A percentile compares a stretch with the other conserved stretches of the same genome.
Conservation (phyloP, 2,888 invertebrate species). For the Coelinius sp. region DNA sequence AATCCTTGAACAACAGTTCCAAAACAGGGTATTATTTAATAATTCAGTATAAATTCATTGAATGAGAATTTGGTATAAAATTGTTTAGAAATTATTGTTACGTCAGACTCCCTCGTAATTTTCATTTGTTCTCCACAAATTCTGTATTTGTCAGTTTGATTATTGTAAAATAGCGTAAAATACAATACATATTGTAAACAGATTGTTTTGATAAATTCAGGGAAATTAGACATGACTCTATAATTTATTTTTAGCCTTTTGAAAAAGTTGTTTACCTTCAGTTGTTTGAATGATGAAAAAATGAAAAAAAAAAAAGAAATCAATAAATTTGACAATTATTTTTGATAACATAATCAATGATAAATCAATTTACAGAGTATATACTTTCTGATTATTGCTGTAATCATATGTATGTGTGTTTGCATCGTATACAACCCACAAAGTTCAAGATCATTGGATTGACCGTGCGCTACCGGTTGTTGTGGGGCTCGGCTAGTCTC, state of each 20-base stretch:
- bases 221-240: not conserved
- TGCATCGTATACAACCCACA: not conserved
- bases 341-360: not conserved
- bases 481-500: constrained; percentile 6
- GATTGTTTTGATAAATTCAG: not conserved
- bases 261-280: not conserved
- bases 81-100: not conserved
- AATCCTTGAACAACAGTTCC: not conserved
- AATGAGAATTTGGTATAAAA: no score
- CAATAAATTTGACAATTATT: not conserved
- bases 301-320: no score
- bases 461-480: constrained; percentile 19
- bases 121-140: not conserved
- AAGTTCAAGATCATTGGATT: constrained; percentile 34
- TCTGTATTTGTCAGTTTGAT: not conserved
- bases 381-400: not conserved
- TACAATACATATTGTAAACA: not conserved
- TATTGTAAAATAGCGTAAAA: not conserved
- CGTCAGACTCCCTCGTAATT: not conserved
- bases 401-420: not conserved
- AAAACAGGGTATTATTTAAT: not conserved
- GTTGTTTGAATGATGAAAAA: no score
- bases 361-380: not conserved
- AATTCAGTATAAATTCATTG: not conserved
- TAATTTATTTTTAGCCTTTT: not conserved